phyloP scores from a whole-genome alignment of 2,113 vertebrate species.

The Apistogramma diplotaenia region DNA sequence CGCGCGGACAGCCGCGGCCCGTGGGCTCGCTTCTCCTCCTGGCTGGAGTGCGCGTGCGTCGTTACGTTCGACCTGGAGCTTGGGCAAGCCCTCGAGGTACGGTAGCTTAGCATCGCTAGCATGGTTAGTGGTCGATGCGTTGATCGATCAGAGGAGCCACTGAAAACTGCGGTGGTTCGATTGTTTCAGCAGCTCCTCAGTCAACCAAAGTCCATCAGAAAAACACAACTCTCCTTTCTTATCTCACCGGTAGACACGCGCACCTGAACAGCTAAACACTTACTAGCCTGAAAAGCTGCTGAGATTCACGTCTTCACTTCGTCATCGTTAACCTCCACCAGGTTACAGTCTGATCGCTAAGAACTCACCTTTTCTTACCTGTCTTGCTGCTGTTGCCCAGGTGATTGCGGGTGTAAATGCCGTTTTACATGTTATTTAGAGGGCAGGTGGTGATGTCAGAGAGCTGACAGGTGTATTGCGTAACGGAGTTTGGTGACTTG shows the following conservation, averaged over 20 bases:
- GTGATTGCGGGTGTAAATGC: neutral
- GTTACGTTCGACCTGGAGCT: slow-evolving; percentile 95
- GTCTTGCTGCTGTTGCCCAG: neutral
- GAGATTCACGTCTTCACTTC: neutral
- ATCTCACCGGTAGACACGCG: neutral
- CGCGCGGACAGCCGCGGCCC: slow-evolving; percentile 44
- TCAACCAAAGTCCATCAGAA: neutral
- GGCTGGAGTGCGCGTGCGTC: slow-evolving; percentile 91
- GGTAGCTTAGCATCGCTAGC: slow-evolving; percentile 53
- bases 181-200: neutral
- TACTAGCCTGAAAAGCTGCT: neutral
- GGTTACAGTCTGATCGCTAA: neutral
- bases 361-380: neutral
- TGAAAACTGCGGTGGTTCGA: neutral
- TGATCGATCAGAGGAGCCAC: neutral
- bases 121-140: neutral
- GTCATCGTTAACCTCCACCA: neutral
- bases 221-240: neutral
- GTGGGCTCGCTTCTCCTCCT: slow-evolving; percentile 87
- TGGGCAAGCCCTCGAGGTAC: slow-evolving; percentile 92
- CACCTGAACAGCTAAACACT: neutral
- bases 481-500: neutral
- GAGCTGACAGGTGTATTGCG: too few relatives aligned
- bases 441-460: neutral
- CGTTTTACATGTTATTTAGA: neutral